phyloP scores from a whole-genome alignment of 2,888 invertebrate species.

The Myathropa florea region DNA sequence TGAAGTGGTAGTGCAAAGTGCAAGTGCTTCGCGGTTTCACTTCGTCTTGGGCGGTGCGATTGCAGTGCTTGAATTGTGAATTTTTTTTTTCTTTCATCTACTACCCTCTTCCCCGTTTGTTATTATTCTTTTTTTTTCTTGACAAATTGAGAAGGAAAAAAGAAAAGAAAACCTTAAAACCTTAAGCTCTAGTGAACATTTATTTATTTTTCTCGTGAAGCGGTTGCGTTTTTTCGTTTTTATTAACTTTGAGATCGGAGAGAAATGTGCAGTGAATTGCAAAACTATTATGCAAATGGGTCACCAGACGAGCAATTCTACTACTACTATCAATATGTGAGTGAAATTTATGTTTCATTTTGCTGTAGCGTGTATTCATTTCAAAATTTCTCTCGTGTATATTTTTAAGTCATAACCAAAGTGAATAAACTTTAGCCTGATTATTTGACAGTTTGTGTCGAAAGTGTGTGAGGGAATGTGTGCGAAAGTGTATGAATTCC shows the following conservation, averaged over 20 bases:
- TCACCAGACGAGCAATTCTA: conserved; percentile 72
- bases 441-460: not conserved
- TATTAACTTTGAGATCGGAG: conserved; percentile 51
- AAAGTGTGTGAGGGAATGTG: not conserved
- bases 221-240: conserved; percentile 17
- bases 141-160: not conserved
- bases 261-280: conserved; percentile 73
- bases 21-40: conserved; percentile 63
- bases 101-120: not conserved
- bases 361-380: not conserved
- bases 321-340: conserved; percentile 72
- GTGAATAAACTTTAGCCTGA: not conserved
- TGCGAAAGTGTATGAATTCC: not conserved
- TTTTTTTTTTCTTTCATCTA: not conserved
- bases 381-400: not conserved
- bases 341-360: conserved; percentile 37
- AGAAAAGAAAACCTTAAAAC: not conserved
- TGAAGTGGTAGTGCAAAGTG: conserved; percentile 68
- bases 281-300: conserved; percentile 72
- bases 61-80: conserved; percentile 31
- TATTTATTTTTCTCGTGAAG: not conserved
- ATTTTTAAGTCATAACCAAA: not conserved
- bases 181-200: not conserved
- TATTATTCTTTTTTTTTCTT: not conserved
- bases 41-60: conserved; percentile 40